A percentile compares a stretch with the other conserved stretches of the same genome.
Evolutionary conservation across 1,140 invertebrate genomes (phyloP).

Genomic region (Coelopa frigida): DNA sequence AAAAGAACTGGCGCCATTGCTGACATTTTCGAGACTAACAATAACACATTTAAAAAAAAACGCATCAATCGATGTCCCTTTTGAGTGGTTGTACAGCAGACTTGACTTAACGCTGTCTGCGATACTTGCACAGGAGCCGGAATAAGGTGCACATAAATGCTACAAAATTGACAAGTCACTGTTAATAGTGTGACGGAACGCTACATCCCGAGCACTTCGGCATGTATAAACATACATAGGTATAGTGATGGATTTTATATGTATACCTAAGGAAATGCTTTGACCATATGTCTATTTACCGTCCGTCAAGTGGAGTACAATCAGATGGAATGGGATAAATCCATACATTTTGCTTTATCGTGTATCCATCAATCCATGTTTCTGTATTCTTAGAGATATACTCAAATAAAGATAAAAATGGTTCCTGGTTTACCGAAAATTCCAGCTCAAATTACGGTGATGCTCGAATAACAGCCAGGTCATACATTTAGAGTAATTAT

Average conservation of each 20-base stretch:
- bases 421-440: neutral
- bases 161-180: slow-evolving; percentile 40
- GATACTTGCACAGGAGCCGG: neutral
- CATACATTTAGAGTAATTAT: neutral
- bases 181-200: slow-evolving; percentile 25
- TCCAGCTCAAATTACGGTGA: slow-evolving; percentile 25
- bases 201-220: slow-evolving; percentile 25
- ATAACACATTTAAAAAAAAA: neutral
- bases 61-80: neutral
- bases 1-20: slow-evolving; percentile 1
- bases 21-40: neutral
- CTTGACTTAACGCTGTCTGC: neutral
- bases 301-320: no score
- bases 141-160: slow-evolving; percentile 14
- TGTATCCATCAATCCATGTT: no score
- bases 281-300: no score
- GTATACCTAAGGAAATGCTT: neutral
- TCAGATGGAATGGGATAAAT: slow-evolving; percentile 2
- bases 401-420: no score
- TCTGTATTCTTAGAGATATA: no score
- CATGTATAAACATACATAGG: slow-evolving; percentile 25
- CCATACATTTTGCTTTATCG: slow-evolving; percentile 8
- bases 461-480: neutral
- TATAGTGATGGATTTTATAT: slow-evolving; percentile 17
- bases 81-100: neutral